phyloP scores from a whole-genome alignment of 2,888 invertebrate species.

The Deroplatys truncata region DNA sequence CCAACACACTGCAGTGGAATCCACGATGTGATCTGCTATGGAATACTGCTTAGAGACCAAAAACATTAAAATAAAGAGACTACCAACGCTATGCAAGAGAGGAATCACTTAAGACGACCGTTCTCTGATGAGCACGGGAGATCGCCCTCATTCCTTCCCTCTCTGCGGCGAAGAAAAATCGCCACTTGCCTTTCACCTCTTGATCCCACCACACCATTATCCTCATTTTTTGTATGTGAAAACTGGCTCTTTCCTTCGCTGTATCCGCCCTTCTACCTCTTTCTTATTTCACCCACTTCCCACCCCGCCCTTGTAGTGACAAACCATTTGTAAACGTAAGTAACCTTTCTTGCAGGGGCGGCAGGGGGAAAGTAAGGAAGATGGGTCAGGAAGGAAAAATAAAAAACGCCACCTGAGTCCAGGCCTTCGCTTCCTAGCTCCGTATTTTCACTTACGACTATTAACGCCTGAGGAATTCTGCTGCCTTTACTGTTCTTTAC shows the following conservation, averaged over 20 bases:
- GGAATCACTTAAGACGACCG: not conserved
- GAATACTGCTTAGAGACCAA: not conserved
- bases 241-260: not conserved
- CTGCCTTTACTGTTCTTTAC: too few species aligned
- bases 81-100: not conserved
- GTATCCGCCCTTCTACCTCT: not conserved
- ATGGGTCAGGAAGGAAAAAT: not conserved
- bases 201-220: not conserved
- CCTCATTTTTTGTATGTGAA: not conserved
- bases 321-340: conserved; percentile 3
- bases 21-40: too few species aligned
- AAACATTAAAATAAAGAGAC: not conserved
- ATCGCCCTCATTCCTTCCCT: not conserved
- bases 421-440: not conserved
- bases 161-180: not conserved
- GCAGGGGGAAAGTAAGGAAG: not conserved
- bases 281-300: not conserved
- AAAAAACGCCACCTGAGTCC: not conserved
- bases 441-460: not conserved
- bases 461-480: not conserved
- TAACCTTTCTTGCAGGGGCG: not conserved
- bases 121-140: not conserved
- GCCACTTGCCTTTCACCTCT: not conserved
- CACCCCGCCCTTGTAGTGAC: not conserved
- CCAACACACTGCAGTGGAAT: too few species aligned